Evolutionary conservation across 2,888 invertebrate species (phyloP).

Genomic region (Argynnis bischoffii): DNA sequence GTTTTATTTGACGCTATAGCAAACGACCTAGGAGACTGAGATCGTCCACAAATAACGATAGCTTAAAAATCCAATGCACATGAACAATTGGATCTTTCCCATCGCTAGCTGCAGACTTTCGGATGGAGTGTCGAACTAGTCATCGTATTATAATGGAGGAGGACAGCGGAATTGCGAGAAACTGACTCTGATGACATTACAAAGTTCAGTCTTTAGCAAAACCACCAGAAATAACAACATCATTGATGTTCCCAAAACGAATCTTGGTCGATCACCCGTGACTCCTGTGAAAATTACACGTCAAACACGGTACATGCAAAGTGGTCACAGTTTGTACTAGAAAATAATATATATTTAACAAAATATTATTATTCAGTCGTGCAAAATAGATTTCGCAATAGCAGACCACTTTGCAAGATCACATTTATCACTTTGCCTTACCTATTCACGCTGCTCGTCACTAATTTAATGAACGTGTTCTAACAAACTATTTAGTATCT

Average conservation of each 20-base stretch:
- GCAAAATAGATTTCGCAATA: neutral
- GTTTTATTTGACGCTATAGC: conserved; percentile 19
- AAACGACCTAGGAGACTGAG: conserved; percentile 51
- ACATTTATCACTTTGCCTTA: conserved; percentile 14
- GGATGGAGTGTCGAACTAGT: conserved; percentile 39
- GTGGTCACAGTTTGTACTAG: conserved; percentile 9
- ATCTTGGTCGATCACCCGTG: conserved; percentile 16
- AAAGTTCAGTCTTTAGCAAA: conserved; percentile 68
- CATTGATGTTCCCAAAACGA: conserved; percentile 13
- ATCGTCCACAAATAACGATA: conserved; percentile 77
- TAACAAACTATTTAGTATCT: neutral
- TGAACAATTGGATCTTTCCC: conserved; percentile 77
- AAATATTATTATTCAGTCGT: too few species aligned
- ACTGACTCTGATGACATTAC: conserved; percentile 62
- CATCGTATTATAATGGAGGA: conserved; percentile 49
- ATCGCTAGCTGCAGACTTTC: conserved; percentile 72
- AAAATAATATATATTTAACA: neutral
- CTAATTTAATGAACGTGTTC: neutral
- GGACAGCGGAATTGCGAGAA: conserved; percentile 60
- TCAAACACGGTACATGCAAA: conserved; percentile 22
- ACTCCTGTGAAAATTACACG: conserved; percentile 30
- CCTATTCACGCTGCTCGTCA: conserved; percentile 19
- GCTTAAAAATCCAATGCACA: conserved; percentile 76
- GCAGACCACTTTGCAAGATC: conserved; percentile 22
- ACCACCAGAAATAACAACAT: conserved; percentile 45